phyloP scores from a whole-genome alignment of 2,888 invertebrate species.

The Hydriomena furcata region DNA sequence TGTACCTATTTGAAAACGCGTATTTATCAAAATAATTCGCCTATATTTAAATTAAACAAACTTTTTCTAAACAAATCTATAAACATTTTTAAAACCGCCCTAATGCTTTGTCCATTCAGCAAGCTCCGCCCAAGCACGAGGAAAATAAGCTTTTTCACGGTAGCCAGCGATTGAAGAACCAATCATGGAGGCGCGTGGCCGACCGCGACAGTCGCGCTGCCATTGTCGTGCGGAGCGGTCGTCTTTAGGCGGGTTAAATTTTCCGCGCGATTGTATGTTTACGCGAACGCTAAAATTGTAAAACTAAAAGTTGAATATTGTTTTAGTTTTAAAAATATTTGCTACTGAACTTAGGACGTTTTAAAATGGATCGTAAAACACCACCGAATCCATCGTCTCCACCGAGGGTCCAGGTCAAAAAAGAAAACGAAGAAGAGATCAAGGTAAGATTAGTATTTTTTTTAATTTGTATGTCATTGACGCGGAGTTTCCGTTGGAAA shows the following conservation, averaged over 20 bases:
- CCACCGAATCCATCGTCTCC: slow-evolving; percentile 65
- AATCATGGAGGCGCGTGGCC: slow-evolving; percentile 42
- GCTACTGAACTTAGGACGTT: slow-evolving; percentile 3
- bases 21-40: not conserved
- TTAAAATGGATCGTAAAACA: slow-evolving; percentile 79
- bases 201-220: slow-evolving; percentile 54
- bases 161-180: slow-evolving; percentile 36
- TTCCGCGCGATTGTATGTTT: slow-evolving; percentile 58
- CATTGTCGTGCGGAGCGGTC: slow-evolving; percentile 47
- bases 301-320: slow-evolving; percentile 36
- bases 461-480: slow-evolving; percentile 55
- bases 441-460: slow-evolving; percentile 80
- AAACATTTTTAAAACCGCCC: slow-evolving; percentile 39
- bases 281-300: slow-evolving; percentile 61
- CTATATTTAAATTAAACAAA: too few relatives aligned
- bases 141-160: slow-evolving; percentile 59
- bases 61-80: not conserved
- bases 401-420: slow-evolving; percentile 82
- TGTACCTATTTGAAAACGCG: too few relatives aligned
- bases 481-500: slow-evolving; percentile 65
- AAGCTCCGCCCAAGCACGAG: slow-evolving; percentile 69
- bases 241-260: slow-evolving; percentile 26
- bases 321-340: slow-evolving; percentile 15
- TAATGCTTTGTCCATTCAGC: slow-evolving; percentile 45
- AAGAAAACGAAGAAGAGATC: slow-evolving; percentile 90